Conservation (phyloP, 1,140 invertebrate species). For the Drosophila lini region DNA sequence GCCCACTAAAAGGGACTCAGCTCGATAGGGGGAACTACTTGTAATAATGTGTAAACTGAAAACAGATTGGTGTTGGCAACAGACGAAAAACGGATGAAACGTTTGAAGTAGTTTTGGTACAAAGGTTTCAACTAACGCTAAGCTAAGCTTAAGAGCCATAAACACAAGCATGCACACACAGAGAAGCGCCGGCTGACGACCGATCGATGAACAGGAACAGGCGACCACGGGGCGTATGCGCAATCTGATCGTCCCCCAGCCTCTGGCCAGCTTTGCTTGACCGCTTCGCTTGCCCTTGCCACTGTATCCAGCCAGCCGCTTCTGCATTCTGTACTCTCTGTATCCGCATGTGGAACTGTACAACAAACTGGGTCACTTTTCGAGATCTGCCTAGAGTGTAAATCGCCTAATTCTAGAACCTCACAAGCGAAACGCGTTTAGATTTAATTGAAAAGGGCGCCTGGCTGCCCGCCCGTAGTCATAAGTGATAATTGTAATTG, state of each 20-base stretch:
- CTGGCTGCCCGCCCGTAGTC: constrained; percentile 30
- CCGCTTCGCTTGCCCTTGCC: constrained; percentile 17
- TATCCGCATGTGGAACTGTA: constrained; percentile 45
- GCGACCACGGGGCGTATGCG: constrained; percentile 45
- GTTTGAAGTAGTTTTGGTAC: constrained; percentile 76
- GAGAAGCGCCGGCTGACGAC: constrained; percentile 19
- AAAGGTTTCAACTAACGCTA: constrained; percentile 73
- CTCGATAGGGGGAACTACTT: constrained; percentile 45
- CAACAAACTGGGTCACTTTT: constrained; percentile 78
- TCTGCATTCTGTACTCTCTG: constrained; percentile 16
- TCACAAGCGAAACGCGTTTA: constrained; percentile 50
- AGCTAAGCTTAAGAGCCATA: constrained; percentile 75
- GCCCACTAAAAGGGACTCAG: constrained; percentile 48
- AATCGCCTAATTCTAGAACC: constrained; percentile 74
- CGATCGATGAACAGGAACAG: constrained; percentile 23
- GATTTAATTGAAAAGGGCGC: constrained; percentile 32
- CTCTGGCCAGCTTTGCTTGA: constrained; percentile 53
- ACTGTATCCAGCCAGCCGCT: constrained; percentile 2
- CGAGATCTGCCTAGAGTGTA: constrained; percentile 71
- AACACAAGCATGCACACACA: constrained; percentile 44
- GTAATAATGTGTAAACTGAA: constrained; percentile 42
- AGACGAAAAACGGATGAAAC: constrained; percentile 35
- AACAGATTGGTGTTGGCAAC: constrained; percentile 74
- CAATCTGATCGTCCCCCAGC: constrained; percentile 23
- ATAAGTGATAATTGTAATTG: constrained; percentile 76